phyloP scores from a whole-genome alignment of 2,113 vertebrate species.

The Charadrius vociferus region DNA sequence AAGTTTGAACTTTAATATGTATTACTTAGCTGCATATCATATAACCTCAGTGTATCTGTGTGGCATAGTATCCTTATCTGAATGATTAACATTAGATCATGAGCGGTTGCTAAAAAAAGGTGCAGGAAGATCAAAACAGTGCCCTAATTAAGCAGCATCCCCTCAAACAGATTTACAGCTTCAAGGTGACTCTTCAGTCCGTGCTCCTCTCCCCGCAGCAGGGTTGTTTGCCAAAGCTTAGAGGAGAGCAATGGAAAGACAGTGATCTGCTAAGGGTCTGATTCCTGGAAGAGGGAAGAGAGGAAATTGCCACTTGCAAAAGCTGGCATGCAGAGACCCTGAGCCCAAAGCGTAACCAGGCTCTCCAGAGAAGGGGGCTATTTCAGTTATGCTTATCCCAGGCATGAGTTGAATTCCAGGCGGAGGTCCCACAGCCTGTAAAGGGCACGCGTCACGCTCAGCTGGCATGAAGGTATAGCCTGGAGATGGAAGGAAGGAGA shows the following conservation, averaged over 20 bases:
- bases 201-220: background rate
- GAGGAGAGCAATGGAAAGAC: background rate
- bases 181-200: background rate
- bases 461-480: background rate
- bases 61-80: background rate
- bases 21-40: conserved; percentile 2
- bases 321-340: background rate
- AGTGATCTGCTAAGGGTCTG: background rate
- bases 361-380: background rate
- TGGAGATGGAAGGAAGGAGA: background rate
- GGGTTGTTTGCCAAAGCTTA: background rate
- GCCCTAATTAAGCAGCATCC: conserved; percentile 18
- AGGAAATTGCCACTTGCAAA: background rate
- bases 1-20: conserved; percentile 12
- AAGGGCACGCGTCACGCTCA: background rate
- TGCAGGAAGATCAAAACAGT: conserved; percentile 2
- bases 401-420: background rate
- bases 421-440: background rate
- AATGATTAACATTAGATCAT: background rate
- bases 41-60: background rate
- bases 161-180: background rate
- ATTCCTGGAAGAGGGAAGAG: background rate
- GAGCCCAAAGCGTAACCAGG: background rate
- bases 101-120: conserved; percentile 21
- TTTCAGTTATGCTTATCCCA: background rate